A percentile compares a stretch with the other conserved stretches of the same genome.
Conservation (phyloP, 2,888 invertebrate genomes). For the Elegia similella region DNA sequence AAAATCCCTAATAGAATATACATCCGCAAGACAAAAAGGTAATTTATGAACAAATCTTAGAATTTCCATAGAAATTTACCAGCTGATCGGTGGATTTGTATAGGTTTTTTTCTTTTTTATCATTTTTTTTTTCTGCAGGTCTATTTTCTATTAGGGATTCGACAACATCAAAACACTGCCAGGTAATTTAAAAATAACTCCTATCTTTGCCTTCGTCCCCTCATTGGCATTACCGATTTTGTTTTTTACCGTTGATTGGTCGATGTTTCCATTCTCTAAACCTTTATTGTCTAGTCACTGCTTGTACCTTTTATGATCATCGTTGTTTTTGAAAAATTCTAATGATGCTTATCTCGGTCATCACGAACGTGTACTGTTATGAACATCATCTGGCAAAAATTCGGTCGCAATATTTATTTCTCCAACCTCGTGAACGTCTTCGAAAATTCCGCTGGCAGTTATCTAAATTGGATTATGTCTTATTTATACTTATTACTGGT, state of each 20-base stretch:
- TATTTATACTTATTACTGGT: slow-evolving; percentile 39
- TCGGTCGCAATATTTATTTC: slow-evolving; percentile 50
- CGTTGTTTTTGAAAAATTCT: slow-evolving; percentile 55
- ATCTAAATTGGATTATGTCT: slow-evolving; percentile 53
- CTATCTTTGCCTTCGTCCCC: slow-evolving; percentile 33
- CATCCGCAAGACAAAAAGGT: no score
- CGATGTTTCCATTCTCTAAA: slow-evolving; percentile 46
- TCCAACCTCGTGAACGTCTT: slow-evolving; percentile 36
- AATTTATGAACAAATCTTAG: no score
- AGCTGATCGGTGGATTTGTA: no score
- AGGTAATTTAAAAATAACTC: no score
- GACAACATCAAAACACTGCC: no score
- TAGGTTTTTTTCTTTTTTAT: no score
- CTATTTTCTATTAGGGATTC: no score
- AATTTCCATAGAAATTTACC: no score
- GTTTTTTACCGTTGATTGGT: slow-evolving; percentile 59
- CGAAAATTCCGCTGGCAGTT: slow-evolving; percentile 43
- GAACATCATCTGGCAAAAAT: slow-evolving; percentile 44
- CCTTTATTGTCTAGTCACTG: slow-evolving; percentile 49
- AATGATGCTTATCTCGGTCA: slow-evolving; percentile 56
- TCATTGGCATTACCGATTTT: slow-evolving; percentile 44
- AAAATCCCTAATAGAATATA: no score
- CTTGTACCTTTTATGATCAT: slow-evolving; percentile 44
- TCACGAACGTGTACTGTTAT: slow-evolving; percentile 64
- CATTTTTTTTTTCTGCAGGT: no score